Base-by-base conservation (phyloP, 2,113 vertebrate species). In the Oncorhynchus tshawytscha region DNA sequence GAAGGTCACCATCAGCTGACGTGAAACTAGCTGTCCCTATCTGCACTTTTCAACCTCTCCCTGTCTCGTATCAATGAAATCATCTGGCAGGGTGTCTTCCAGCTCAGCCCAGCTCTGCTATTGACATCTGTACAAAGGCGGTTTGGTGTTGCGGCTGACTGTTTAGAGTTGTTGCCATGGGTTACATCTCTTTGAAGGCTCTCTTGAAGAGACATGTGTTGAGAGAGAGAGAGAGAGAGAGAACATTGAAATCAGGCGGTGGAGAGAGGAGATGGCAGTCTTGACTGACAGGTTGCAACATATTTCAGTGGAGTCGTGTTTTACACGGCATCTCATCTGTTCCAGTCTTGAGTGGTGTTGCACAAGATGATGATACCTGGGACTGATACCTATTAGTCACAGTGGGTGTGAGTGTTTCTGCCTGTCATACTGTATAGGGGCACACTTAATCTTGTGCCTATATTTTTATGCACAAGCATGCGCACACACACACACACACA, bases 181-280 rank as follows among this genome's bases (percentile, higher is more conserved):
- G 48, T 31, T 80, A 51, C 65, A 3, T 34, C 27, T 74, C 57
- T 82, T 78, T 84, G 71, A 77, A 72, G 71, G 0, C n/a, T 75
- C 22, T 70, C 13, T 22, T 48, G 4, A 8, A 73, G 76, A 71
- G 65, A 59, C 74, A 48, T 39, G 60, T 64, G 11, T 45, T 24
- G 80, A 85, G 18, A 80, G 83, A 81, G 22, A 68, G 29, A 59
- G 29, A 6, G 49, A 85, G 18, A 81, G 83, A 81, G 22, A 68
- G 31, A 59, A 49, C 34, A 70, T 12, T 22, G 34, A 68, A 31
- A 45, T 22, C 29, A 45, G 67, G 31, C 20, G 31, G 24, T 18
- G 18, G 67, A 20, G 20, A 20, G 59, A 45, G 31, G 67, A 18
- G 67, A 13, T 12, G 8, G 20, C 3, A 20, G 9, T n/a, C 13